Base-by-base conservation (phyloP, 35 echinoderm and acorn worm species). In the Patiria miniata region DNA sequence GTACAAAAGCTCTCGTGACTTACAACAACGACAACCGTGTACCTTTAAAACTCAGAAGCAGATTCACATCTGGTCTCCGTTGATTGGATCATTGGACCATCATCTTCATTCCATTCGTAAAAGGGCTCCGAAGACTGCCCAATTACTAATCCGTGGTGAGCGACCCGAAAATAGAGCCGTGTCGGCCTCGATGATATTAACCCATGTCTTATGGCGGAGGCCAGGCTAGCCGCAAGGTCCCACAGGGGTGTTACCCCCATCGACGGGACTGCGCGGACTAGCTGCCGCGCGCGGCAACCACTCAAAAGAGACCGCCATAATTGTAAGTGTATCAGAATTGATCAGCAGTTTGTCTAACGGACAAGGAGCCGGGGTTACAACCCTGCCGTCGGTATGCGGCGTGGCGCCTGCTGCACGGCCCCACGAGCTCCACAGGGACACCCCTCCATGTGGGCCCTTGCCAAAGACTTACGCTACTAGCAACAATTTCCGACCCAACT, bases 301-400 rank as follows among this genome's bases (percentile, higher is more conserved):
- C 57, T 60, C 53, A 84, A 84, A 84, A 58, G 57, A 15, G 42
- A 60, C 82, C 82, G 82, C 51, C 22, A 60, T 84, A 84, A 84
- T 84, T 84, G 82, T 84, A 84, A 84, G 82, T 84, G 82, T 84
- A 84, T 84, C 82, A 84, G 57, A 84, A 57, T 58, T 84, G 53
- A 84, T 84, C 57, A 84, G 53, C 53, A 84, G 82, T 60, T 84
- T 84, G 82, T 84, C 82, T 84, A 58, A 53, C 53, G 44, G 29
- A 36, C 29, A 60, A 33, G 14, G 36, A 33, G 82, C 52, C 82
- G 82, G 57, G 82, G 82, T 84, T 84, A 60, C 29, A 40, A 23
- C 29, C 54, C 33, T 84, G 36, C 82, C 53, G 29, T 30, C 53
- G 53, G 82, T 58, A 84, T 61, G 54, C 53, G 53, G 18, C 33